phyloP scores from a whole-genome alignment of 2,888 invertebrate genomes.

The Noctua janthe region DNA sequence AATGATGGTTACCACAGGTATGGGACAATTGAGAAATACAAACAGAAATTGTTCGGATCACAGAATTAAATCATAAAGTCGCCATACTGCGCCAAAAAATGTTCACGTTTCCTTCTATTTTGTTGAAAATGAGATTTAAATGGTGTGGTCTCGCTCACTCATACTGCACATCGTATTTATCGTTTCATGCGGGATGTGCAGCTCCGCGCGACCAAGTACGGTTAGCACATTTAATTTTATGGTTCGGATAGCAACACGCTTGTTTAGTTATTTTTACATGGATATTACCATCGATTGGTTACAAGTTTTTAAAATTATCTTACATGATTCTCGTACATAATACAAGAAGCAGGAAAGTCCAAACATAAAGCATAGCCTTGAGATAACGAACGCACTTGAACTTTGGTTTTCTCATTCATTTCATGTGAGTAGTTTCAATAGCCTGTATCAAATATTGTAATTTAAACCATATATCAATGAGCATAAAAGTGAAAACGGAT shows the following conservation, averaged over 20 bases:
- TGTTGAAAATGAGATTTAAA: too few relatives aligned
- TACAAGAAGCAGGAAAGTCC: not conserved
- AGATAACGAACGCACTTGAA: constrained; percentile 50
- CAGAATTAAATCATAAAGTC: too few relatives aligned
- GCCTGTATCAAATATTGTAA: constrained; percentile 1
- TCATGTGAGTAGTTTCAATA: not conserved
- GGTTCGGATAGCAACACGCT: not conserved
- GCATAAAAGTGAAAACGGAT: not conserved
- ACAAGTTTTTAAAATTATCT: not conserved
- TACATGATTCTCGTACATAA: not conserved
- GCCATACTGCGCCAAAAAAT: too few relatives aligned
- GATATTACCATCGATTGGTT: constrained; percentile 13
- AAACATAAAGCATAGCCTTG: not conserved
- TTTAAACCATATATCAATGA: not conserved
- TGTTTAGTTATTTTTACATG: not conserved
- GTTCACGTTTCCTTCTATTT: too few relatives aligned
- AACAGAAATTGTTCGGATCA: too few relatives aligned
- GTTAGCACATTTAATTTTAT: too few relatives aligned
- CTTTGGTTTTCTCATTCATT: constrained; percentile 35
- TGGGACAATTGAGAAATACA: too few relatives aligned
- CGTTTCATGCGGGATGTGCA: too few relatives aligned
- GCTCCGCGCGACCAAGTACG: too few relatives aligned
- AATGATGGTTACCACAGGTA: too few relatives aligned
- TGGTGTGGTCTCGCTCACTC: too few relatives aligned
- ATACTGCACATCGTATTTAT: too few relatives aligned